phyloP scores from a whole-genome alignment of 2,888 invertebrate species.

The Gymnosoma rotundatum region DNA sequence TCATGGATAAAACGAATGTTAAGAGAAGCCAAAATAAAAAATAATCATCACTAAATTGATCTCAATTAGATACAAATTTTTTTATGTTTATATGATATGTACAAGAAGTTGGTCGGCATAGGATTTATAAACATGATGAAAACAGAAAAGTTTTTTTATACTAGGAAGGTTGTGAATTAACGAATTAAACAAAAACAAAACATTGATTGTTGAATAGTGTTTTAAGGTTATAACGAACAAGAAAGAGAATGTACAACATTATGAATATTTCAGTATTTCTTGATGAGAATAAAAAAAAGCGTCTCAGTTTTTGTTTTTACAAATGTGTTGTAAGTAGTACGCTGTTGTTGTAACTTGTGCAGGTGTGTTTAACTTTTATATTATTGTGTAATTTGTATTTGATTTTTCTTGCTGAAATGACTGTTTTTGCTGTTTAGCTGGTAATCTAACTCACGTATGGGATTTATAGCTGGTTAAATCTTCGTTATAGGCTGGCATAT shows the following conservation, averaged over 20 bases:
- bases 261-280: slow-evolving; percentile 20
- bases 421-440: slow-evolving; percentile 32
- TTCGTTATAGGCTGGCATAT: slow-evolving; percentile 74
- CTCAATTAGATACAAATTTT: slow-evolving; percentile 18
- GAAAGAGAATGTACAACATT: slow-evolving; percentile 5
- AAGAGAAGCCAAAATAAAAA: slow-evolving; percentile 24
- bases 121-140: neutral
- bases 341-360: slow-evolving; percentile 22
- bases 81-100: slow-evolving; percentile 23
- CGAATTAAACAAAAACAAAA: slow-evolving; percentile 11
- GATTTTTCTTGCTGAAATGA: slow-evolving; percentile 47
- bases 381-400: slow-evolving; percentile 35
- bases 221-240: neutral
- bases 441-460: slow-evolving; percentile 81
- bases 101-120: slow-evolving; percentile 60
- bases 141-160: neutral
- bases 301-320: slow-evolving; percentile 48
- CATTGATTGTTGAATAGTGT: slow-evolving; percentile 36
- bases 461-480: slow-evolving; percentile 80
- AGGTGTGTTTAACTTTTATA: slow-evolving; percentile 20
- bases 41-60: slow-evolving; percentile 25
- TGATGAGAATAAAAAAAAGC: slow-evolving; percentile 41
- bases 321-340: slow-evolving; percentile 25
- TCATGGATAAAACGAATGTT: neutral
- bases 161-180: slow-evolving; percentile 24